phyloP scores from a whole-genome alignment of 2,797 vertebrate species.

The Dicrostonyx torquatus region DNA sequence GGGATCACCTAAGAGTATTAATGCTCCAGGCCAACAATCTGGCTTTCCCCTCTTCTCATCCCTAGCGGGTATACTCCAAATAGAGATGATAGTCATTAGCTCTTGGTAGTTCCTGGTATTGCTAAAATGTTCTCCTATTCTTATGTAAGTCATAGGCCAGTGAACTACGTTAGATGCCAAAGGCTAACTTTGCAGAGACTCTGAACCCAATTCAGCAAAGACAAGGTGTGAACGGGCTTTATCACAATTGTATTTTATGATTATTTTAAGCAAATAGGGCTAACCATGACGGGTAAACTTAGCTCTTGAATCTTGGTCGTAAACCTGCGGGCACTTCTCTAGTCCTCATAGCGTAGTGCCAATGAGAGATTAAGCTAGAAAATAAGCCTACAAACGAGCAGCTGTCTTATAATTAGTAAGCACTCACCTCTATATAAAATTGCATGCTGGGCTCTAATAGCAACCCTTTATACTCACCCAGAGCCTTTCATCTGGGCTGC shows the following conservation, averaged over 20 bases:
- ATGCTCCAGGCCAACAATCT: background rate
- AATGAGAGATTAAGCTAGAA: slow-evolving; percentile 57
- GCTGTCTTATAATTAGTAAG: slow-evolving; percentile 66
- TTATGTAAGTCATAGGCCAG: slow-evolving; percentile 23
- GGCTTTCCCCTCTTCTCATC: background rate
- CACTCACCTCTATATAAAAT: slow-evolving; percentile 36
- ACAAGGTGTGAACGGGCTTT: slow-evolving; percentile 35
- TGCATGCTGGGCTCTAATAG: slow-evolving; percentile 44
- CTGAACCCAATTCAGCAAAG: slow-evolving; percentile 50
- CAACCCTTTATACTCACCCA: slow-evolving; percentile 5
- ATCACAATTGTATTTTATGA: slow-evolving; percentile 52
- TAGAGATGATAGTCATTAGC: background rate
- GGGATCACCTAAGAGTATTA: slow-evolving; percentile 13
- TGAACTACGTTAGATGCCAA: background rate
- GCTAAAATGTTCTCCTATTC: slow-evolving; percentile 32
- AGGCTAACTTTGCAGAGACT: slow-evolving; percentile 9
- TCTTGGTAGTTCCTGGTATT: background rate
- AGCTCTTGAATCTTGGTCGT: slow-evolving; percentile 55
- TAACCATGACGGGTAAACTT: slow-evolving; percentile 34
- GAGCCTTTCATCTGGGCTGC: slow-evolving; percentile 59
- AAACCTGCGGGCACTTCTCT: slow-evolving; percentile 49
- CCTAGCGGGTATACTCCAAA: background rate
- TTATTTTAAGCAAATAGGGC: slow-evolving; percentile 63
- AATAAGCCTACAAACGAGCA: slow-evolving; percentile 67
- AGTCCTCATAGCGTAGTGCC: slow-evolving; percentile 15